Evolutionary conservation across 2,888 invertebrate species (phyloP).

Genomic region (Chymomyza procnemis): DNA sequence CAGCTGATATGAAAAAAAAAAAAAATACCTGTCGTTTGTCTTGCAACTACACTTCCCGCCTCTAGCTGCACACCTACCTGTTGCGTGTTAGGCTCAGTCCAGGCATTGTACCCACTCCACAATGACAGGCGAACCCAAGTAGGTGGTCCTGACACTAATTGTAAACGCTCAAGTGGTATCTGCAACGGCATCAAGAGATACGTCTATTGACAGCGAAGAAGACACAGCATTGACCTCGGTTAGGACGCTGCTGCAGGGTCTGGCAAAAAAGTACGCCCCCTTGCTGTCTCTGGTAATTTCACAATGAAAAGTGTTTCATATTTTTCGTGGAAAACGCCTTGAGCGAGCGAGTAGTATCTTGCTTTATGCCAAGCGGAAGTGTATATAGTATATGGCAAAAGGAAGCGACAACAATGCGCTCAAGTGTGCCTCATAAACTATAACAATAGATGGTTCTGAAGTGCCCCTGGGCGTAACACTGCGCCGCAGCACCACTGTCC

Average conservation of each 20-base stretch:
- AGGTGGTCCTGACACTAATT: slow-evolving; percentile 27
- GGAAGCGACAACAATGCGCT: slow-evolving; percentile 1
- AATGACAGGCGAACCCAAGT: slow-evolving; percentile 5
- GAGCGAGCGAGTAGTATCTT: background rate
- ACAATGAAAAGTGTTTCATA: slow-evolving; percentile 20
- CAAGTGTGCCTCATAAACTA: slow-evolving; percentile 18
- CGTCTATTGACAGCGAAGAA: background rate
- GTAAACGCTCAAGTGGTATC: slow-evolving; percentile 4
- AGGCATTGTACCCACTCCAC: slow-evolving; percentile 7
- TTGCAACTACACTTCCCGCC: background rate
- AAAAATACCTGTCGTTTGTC: background rate
- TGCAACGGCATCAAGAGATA: background rate
- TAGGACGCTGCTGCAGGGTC: slow-evolving; percentile 23
- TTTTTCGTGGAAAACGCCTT: slow-evolving; percentile 31
- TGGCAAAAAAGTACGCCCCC: slow-evolving; percentile 23
- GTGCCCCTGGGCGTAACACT: background rate
- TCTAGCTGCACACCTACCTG: background rate
- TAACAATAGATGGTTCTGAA: background rate
- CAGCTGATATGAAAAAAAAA: background rate
- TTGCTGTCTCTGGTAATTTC: slow-evolving; percentile 18
- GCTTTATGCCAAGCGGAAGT: slow-evolving; percentile 16
- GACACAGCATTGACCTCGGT: slow-evolving; percentile 22
- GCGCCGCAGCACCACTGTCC: slow-evolving; percentile 5
- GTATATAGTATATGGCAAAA: slow-evolving; percentile 3
- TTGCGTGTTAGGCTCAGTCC: slow-evolving; percentile 9